Conservation (phyloP, 2,113 vertebrate species). For the Oncorhynchus kisutch region DNA sequence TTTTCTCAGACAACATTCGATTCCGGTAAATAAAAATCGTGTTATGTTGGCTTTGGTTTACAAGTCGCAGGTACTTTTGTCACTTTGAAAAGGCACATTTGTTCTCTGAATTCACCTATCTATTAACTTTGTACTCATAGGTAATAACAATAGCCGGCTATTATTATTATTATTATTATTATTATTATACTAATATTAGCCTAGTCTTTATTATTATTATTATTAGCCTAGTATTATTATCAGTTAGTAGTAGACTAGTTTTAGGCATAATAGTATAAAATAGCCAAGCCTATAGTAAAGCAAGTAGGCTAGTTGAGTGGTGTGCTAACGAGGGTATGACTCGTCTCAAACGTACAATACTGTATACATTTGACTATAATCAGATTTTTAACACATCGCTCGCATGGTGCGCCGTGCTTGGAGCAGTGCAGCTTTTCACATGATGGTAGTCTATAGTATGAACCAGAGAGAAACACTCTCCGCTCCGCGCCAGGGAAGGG, state of each 20-base stretch:
- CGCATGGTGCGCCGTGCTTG: neutral
- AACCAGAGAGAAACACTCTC: conserved; percentile 26
- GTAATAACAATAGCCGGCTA: neutral
- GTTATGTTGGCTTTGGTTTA: neutral
- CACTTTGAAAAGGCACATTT: neutral
- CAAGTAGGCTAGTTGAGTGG: no score
- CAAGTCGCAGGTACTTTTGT: neutral
- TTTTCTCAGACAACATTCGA: neutral
- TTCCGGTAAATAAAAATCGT: neutral
- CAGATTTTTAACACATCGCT: neutral
- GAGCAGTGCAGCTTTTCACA: conserved; percentile 36
- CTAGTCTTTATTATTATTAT: neutral
- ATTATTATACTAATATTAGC: neutral
- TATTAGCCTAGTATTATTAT: no score
- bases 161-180: neutral
- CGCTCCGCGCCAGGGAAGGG: neutral
- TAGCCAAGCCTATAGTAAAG: neutral
- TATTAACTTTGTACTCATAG: neutral
- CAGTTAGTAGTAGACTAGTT: neutral
- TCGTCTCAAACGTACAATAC: neutral
- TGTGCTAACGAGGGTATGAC: no score
- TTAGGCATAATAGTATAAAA: neutral
- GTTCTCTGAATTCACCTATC: neutral
- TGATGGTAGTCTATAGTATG: conserved; percentile 43
- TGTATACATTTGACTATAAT: neutral